Percentiles rank a stretch among this genome's conserved stretches.
These are phyloP conservation scores for Dromius quadrimaculatus DNA, from an alignment of 2,888 invertebrate genomes.

Conservation along the genomic window DNA sequence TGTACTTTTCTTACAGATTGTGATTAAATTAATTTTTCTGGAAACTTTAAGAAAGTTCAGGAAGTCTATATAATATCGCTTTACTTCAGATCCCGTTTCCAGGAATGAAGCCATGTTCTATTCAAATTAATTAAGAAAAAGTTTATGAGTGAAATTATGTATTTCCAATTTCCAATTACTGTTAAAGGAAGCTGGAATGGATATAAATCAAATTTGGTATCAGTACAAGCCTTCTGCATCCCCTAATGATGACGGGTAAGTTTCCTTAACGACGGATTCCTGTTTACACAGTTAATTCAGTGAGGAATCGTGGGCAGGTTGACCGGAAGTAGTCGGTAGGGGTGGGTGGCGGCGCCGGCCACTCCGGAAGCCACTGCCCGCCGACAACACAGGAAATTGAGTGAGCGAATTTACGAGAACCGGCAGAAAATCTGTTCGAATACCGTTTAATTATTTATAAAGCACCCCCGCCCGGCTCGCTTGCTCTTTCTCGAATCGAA, in stretches of 20 bases:
- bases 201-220: not conserved
- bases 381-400: conserved; percentile 52
- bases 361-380: conserved; percentile 45
- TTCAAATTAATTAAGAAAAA: no score
- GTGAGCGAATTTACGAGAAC: conserved; percentile 52
- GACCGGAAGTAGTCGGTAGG: conserved; percentile 45
- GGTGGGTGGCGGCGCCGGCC: not conserved
- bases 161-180: no score
- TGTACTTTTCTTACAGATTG: conserved; percentile 22
- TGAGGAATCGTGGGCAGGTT: conserved; percentile 43
- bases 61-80: no score
- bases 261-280: conserved; percentile 41
- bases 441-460: conserved; percentile 52
- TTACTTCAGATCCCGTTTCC: no score
- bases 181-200: not conserved
- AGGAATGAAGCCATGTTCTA: no score
- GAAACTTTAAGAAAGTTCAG: no score
- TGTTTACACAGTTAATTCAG: conserved; percentile 45
- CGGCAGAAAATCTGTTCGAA: conserved; percentile 52
- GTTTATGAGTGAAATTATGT: no score
- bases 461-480: conserved; percentile 12
- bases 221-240: not conserved
- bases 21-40: conserved; percentile 16
- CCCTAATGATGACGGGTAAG: conserved; percentile 38
- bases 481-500: conserved; percentile 40